Base-by-base conservation (phyloP, 1,140 invertebrate genomes). In the Euwallacea fornicatus region DNA sequence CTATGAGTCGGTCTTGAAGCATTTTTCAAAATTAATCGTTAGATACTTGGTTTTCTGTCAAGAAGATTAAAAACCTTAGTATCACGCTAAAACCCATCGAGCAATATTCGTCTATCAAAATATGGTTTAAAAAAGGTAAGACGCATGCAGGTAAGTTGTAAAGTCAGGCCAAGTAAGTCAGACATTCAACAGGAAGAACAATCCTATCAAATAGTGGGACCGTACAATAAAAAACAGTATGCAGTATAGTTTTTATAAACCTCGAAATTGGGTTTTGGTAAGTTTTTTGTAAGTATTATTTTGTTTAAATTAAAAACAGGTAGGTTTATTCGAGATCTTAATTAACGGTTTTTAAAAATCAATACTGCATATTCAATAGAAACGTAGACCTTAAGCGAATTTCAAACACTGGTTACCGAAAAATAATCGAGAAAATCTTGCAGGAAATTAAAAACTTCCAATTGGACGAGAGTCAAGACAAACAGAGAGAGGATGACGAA, bases 381-480 rank as follows among this genome's bases (percentile, higher is more conserved):
- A 50, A 50, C 6, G 46, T 50, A 50, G 46, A 2, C 9, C 9
- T 50, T 11, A 50, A 50, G 13, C 6, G 13, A 10, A 6, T 2
- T 11, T 11, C 13, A 50, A 50, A 50, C 13, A 50, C 13, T 6
- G 13, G 2, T 50, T 10, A 50, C 9, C 13, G 1, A 50, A 50
- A 13, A 50, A 50, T 11, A 50, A 50, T 10, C 59, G 55, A 42
- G 4, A 4, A 62, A 8, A 58, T 42, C 73, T 82, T 81, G 59
- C 79, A 94, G 92, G 92, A 94, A 83, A 89, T 93, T 71, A 91
- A 91, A 80, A 86, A 88, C 44, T 84, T 89, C 41, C 90, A 93
- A 76, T 82, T 92, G 74, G 91, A 93, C 77, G 91, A 91, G 65
- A 86, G 86, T 69, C 77, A 90, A 2, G 88, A 89, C 65, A 86